A percentile compares a stretch with the other conserved stretches of the same genome.
Conservation (phyloP, 35 echinoderm and acorn worm genomes). For the Diadema setosum region DNA sequence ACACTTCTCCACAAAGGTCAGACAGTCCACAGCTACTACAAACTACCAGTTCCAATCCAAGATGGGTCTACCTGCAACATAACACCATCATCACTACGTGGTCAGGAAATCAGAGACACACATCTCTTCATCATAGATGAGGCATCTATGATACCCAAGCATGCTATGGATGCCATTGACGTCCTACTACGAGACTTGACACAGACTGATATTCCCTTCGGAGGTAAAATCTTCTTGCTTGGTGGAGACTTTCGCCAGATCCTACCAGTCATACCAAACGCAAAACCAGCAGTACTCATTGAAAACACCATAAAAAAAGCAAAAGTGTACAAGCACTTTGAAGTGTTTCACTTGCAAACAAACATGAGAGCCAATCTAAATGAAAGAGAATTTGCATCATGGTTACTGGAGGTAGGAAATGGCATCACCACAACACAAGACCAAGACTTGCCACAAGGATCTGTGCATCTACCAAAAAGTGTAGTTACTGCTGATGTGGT, state of each 20-base stretch:
- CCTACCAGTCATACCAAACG: constrained; percentile 30
- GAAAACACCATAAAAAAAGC: constrained; percentile 4
- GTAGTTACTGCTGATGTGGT: neutral
- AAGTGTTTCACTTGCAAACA: neutral
- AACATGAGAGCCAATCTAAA: constrained; percentile 13
- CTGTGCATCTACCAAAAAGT: neutral
- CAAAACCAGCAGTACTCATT: constrained; percentile 13
- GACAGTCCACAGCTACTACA: constrained; percentile 28
- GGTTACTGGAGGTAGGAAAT: constrained; percentile 27
- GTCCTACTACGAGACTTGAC: neutral
- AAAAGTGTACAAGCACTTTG: neutral
- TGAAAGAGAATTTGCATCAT: neutral
- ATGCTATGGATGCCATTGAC: constrained; percentile 23
- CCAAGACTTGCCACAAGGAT: neutral
- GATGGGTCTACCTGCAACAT: constrained; percentile 41
- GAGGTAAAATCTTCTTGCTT: neutral
- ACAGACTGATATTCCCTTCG: constrained; percentile 23
- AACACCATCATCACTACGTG: neutral
- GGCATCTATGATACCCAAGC: constrained; percentile 32
- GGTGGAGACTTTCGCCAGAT: constrained; percentile 52
- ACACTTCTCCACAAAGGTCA: constrained; percentile 1
- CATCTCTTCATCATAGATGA: constrained; percentile 36
- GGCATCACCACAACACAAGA: neutral
- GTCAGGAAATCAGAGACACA: neutral
- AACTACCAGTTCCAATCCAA: constrained; percentile 26